Evolutionary conservation across 2,888 invertebrate genomes (phyloP).

Genomic region (Drosophila peninsularis): DNA sequence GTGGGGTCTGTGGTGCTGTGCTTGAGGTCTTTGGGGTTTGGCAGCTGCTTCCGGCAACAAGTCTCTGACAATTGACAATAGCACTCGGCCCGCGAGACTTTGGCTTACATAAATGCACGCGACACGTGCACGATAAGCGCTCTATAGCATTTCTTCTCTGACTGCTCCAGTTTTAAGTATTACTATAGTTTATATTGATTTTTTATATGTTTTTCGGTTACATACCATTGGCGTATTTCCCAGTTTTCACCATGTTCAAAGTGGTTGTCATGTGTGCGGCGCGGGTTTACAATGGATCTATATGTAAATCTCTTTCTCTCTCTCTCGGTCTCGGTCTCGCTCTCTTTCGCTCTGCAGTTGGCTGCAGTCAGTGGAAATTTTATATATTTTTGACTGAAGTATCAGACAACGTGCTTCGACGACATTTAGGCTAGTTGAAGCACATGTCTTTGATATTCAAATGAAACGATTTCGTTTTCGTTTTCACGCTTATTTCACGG

Average conservation of each 20-base stretch:
- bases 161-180: conserved; percentile 5
- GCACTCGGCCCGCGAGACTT: conserved; percentile 16
- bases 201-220: not conserved
- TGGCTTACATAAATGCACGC: conserved; percentile 62
- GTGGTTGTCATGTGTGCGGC: conserved; percentile 73
- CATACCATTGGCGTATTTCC: conserved; percentile 82
- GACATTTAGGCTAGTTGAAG: conserved; percentile 54
- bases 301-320: conserved; percentile 5
- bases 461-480: conserved; percentile 16
- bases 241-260: conserved; percentile 82
- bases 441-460: conserved; percentile 53
- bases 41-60: conserved; percentile 54
- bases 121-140: conserved; percentile 60
- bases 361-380: conserved; percentile 37
- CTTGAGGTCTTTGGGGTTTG: not conserved
- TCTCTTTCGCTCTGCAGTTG: conserved; percentile 4
- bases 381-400: conserved; percentile 20
- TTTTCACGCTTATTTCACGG: conserved; percentile 33
- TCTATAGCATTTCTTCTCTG: not conserved
- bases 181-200: not conserved
- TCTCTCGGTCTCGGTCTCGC: not conserved
- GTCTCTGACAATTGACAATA: conserved; percentile 24
- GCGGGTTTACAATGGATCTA: conserved; percentile 45
- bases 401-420: conserved; percentile 68
- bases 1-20: not conserved